Evolutionary conservation across 2,113 vertebrate species (phyloP).

Genomic region (Phrynocephalus versicolor): DNA sequence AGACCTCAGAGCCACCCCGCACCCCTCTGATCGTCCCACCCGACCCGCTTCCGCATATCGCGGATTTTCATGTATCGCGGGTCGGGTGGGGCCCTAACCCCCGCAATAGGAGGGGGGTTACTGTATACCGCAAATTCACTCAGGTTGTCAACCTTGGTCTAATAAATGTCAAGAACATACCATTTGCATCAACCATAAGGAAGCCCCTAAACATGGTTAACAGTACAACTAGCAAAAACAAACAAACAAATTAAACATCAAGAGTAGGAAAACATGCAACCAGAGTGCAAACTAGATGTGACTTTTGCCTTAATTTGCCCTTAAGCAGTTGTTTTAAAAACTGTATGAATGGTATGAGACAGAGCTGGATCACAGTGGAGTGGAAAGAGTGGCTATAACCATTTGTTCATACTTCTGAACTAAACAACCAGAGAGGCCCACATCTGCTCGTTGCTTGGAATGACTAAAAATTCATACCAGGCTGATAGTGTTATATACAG

Average conservation of each 20-base stretch:
- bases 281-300: neutral
- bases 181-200: neutral
- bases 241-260: neutral
- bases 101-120: no score
- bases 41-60: no score
- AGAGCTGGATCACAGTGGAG: neutral
- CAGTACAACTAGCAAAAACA: neutral
- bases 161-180: neutral
- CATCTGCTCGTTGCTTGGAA: no score
- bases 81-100: no score
- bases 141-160: no score
- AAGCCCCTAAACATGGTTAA: neutral
- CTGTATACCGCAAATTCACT: no score
- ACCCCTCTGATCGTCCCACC: no score
- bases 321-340: neutral
- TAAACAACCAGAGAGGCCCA: neutral
- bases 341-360: neutral
- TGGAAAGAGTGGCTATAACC: neutral
- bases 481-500: no score
- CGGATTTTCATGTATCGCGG: no score
- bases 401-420: neutral
- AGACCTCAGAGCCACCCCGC: no score
- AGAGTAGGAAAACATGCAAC: neutral
- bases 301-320: neutral
- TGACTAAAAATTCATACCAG: no score